A percentile compares a stretch with the other conserved stretches of the same genome.
These are phyloP conservation scores for Drosophila mulleri DNA, from an alignment of 2,888 invertebrate genomes.

Conservation along the genomic window DNA sequence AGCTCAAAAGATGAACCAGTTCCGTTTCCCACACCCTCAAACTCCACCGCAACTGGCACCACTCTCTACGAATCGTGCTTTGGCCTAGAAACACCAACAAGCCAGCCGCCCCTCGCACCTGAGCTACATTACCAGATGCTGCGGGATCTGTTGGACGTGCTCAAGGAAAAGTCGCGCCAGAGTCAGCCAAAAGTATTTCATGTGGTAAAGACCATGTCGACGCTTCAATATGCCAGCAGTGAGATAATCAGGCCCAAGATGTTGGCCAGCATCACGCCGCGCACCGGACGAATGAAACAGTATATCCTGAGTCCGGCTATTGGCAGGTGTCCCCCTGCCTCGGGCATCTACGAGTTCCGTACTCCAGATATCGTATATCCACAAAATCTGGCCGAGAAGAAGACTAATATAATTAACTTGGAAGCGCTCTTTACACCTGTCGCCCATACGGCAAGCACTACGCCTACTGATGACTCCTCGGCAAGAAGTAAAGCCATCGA, in stretches of 20 bases:
- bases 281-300: background rate
- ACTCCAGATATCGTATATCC: conserved; percentile 44
- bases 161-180: background rate
- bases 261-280: background rate
- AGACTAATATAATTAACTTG: background rate
- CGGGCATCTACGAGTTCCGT: conserved; percentile 51
- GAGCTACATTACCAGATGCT: background rate
- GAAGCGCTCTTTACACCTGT: background rate
- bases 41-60: conserved; percentile 5
- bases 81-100: background rate
- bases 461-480: background rate
- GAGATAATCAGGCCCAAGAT: conserved; percentile 27
- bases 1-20: background rate
- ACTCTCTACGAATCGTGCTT: conserved; percentile 12
- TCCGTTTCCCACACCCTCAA: background rate
- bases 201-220: background rate
- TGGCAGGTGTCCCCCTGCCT: background rate
- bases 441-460: background rate
- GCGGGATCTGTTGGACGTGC: background rate
- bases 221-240: conserved; percentile 20
- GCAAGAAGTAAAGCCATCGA: background rate
- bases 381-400: background rate
- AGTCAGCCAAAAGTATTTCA: background rate
- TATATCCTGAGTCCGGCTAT: background rate
- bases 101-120: background rate